Evolutionary conservation across 2,797 vertebrate species (phyloP).

Genomic region (Ptychobarbus kaznakovi): DNA sequence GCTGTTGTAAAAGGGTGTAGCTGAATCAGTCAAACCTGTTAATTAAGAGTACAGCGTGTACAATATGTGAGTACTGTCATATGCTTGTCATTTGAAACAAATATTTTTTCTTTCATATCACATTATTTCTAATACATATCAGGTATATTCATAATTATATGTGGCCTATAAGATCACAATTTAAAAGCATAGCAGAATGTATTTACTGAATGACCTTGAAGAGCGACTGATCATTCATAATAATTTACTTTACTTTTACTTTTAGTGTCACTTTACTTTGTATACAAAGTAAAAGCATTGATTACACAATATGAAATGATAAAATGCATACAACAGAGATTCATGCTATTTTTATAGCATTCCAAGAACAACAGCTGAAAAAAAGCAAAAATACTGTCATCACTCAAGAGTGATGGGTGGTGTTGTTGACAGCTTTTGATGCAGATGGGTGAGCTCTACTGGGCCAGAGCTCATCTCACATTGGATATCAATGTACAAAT

Average conservation of each 20-base stretch:
- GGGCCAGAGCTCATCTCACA: neutral
- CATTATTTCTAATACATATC: too few relatives aligned
- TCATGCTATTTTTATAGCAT: neutral
- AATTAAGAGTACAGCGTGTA: neutral
- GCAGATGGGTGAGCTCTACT: neutral
- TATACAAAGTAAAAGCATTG: neutral
- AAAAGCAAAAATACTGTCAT: neutral
- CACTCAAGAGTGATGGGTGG: constrained; percentile 5
- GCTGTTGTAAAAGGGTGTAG: neutral
- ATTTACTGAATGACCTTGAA: neutral
- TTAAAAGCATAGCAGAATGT: neutral
- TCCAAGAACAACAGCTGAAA: constrained; percentile 1
- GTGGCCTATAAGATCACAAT: neutral
- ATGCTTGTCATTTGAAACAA: neutral
- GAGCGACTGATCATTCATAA: neutral
- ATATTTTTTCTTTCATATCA: neutral
- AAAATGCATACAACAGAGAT: neutral
- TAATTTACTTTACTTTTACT: too few relatives aligned
- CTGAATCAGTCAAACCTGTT: neutral
- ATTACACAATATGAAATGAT: neutral
- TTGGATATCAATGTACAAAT: neutral
- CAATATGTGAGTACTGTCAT: neutral
- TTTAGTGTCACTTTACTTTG: too few relatives aligned
- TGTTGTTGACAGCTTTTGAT: neutral
- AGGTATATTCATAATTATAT: neutral